Percentiles rank a stretch among this genome's conserved stretches.
Evolutionary conservation across 2,113 vertebrate genomes (phyloP).

Genomic region (Erinaceus europaeus): DNA sequence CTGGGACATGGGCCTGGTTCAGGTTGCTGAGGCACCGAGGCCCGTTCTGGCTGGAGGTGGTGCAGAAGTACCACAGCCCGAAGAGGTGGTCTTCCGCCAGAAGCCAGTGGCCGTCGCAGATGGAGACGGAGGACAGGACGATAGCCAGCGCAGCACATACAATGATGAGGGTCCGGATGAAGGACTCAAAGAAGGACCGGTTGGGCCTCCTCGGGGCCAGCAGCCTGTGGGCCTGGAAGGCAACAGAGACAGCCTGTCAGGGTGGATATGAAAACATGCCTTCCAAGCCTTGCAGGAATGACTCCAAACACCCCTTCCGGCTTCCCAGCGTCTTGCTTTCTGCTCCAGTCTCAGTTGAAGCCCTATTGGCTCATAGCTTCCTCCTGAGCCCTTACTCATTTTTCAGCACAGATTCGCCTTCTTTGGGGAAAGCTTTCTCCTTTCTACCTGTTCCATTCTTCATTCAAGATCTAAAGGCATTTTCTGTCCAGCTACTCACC

Average conservation of each 20-base stretch:
- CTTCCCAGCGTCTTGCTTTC: neutral
- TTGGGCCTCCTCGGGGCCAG: slow-evolving; percentile 29
- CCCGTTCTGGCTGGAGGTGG: neutral
- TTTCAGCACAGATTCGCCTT: neutral
- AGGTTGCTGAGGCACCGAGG: slow-evolving; percentile 81
- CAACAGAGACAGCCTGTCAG: neutral
- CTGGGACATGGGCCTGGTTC: slow-evolving; percentile 71
- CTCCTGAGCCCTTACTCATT: neutral
- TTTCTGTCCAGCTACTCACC: neutral
- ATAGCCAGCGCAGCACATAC: slow-evolving; percentile 80
- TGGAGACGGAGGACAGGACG: slow-evolving; percentile 84
- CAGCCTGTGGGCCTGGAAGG: slow-evolving; percentile 74
- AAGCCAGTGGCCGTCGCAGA: slow-evolving; percentile 88
- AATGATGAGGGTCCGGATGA: slow-evolving; percentile 85
- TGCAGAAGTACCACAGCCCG: slow-evolving; percentile 88
- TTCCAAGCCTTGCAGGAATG: neutral
- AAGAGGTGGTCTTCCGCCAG: slow-evolving; percentile 76
- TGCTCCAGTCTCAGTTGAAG: neutral
- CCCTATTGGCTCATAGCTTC: neutral
- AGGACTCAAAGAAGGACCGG: slow-evolving; percentile 81
- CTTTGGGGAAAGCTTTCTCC: neutral
- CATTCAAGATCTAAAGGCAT: neutral
- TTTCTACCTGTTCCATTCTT: neutral
- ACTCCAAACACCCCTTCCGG: neutral
- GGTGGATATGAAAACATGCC: neutral